Conservation (phyloP, 2,888 invertebrate species). For the Tetragonula carbonaria region DNA sequence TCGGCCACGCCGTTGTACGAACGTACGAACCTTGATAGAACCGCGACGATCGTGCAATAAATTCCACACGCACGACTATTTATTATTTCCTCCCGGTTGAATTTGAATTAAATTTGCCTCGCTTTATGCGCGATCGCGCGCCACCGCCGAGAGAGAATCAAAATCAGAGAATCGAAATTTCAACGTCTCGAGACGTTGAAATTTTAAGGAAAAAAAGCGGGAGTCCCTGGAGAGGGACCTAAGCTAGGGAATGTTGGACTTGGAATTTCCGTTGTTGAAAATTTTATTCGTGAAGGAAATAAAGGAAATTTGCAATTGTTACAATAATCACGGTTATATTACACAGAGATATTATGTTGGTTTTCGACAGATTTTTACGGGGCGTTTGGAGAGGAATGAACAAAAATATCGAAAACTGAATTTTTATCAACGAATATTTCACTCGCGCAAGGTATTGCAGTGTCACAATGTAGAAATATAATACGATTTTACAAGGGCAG, state of each 20-base stretch:
- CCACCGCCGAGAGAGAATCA: neutral
- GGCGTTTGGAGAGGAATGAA: too few relatives aligned
- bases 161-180: neutral
- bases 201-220: neutral
- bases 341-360: too few relatives aligned
- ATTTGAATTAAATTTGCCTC: neutral
- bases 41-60: slow-evolving; percentile 42
- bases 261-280: neutral
- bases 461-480: too few relatives aligned
- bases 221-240: neutral
- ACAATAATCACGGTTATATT: too few relatives aligned
- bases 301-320: too few relatives aligned
- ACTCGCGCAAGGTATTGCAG: too few relatives aligned
- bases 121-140: neutral
- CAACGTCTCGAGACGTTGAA: neutral
- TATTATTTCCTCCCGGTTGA: neutral
- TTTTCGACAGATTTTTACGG: too few relatives aligned
- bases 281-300: neutral
- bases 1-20: neutral
- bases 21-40: slow-evolving; percentile 35
- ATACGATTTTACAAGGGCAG: too few relatives aligned
- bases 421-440: too few relatives aligned
- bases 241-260: neutral
- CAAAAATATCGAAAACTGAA: too few relatives aligned
- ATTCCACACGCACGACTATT: slow-evolving; percentile 23